A percentile compares a stretch with the other conserved stretches of the same genome.
Evolutionary conservation across 2,797 vertebrate species (phyloP).

Genomic region (Heteromormyrus szaboi): DNA sequence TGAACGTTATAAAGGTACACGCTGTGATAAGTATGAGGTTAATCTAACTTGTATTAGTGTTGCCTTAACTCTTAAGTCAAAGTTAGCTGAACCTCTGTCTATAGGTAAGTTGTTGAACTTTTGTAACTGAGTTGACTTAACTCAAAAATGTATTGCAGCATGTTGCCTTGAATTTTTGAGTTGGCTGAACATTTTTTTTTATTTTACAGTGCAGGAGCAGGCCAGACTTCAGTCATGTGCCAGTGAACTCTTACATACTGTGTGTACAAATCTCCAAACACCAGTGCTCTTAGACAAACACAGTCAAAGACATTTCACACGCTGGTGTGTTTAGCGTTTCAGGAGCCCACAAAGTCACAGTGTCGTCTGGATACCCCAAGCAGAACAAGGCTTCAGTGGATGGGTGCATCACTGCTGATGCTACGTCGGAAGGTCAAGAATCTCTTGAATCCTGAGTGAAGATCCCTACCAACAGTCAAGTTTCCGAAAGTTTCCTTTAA

Average conservation of each 20-base stretch:
- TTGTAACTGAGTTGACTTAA: too few relatives aligned
- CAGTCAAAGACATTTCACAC: background rate
- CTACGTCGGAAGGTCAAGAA: background rate
- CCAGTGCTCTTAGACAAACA: background rate
- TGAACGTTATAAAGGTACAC: background rate
- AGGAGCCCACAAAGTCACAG: background rate
- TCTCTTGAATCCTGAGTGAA: background rate
- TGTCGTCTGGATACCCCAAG: background rate
- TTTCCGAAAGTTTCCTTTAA: background rate
- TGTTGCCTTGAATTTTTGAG: too few relatives aligned
- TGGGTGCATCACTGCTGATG: too few relatives aligned
- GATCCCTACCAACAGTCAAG: background rate
- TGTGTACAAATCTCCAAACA: background rate
- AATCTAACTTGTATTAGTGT: too few relatives aligned
- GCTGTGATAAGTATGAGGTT: background rate
- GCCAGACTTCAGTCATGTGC: background rate
- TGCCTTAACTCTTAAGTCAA: too few relatives aligned
- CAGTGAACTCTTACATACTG: background rate
- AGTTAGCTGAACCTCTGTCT: too few relatives aligned
- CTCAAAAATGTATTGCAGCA: too few relatives aligned
- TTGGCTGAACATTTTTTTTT: too few relatives aligned
- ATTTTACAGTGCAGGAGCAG: background rate
- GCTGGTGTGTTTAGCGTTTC: conserved; percentile 4
- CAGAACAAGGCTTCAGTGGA: background rate
- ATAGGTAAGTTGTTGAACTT: too few relatives aligned